A percentile compares a stretch with the other conserved stretches of the same genome.
These are phyloP conservation scores for Microcaecilia unicolor DNA, from an alignment of 2,797 vertebrate genomes.

Conservation along the genomic window DNA sequence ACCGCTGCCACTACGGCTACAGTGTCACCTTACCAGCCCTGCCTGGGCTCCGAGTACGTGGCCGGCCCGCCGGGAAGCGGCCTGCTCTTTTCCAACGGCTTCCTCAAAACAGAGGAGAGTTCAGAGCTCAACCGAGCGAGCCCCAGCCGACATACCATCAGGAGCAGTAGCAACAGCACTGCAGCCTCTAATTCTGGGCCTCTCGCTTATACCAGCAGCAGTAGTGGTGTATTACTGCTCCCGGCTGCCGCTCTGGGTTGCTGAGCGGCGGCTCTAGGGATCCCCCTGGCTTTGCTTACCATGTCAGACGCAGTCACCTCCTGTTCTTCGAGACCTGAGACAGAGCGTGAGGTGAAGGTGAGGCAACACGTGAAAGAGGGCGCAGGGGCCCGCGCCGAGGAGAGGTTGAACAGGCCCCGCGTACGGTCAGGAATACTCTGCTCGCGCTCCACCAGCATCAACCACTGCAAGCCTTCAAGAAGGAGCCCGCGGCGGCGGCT, in stretches of 20 bases:
- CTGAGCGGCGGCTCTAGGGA: slow-evolving; percentile 68
- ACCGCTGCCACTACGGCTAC: too few relatives aligned
- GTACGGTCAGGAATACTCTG: slow-evolving; percentile 81
- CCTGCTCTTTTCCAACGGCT: slow-evolving; percentile 80
- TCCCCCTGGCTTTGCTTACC: slow-evolving; percentile 50
- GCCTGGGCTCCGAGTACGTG: slow-evolving; percentile 62
- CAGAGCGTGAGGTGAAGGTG: slow-evolving; percentile 59
- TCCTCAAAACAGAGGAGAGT: slow-evolving; percentile 84
- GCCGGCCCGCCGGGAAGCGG: slow-evolving; percentile 73
- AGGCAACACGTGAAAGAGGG: slow-evolving; percentile 66
- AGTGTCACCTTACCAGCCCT: too few relatives aligned
- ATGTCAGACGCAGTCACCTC: slow-evolving; percentile 18
- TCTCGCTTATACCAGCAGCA: slow-evolving; percentile 84
- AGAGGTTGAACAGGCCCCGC: slow-evolving; percentile 59
- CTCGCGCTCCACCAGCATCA: slow-evolving; percentile 70
- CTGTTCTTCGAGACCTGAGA: slow-evolving; percentile 55
- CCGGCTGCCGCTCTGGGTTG: slow-evolving; percentile 56
- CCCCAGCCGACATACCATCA: slow-evolving; percentile 78
- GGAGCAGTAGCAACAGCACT: slow-evolving; percentile 53
- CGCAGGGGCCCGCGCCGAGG: background rate
- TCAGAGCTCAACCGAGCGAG: slow-evolving; percentile 89
- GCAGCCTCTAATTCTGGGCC: slow-evolving; percentile 78
- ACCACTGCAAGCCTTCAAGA: slow-evolving; percentile 84
- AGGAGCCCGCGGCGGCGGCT: slow-evolving; percentile 74
- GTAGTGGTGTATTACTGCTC: slow-evolving; percentile 42